Base-by-base conservation (phyloP, 2,888 invertebrate genomes). In the Ommatoiulus sabulosus region DNA sequence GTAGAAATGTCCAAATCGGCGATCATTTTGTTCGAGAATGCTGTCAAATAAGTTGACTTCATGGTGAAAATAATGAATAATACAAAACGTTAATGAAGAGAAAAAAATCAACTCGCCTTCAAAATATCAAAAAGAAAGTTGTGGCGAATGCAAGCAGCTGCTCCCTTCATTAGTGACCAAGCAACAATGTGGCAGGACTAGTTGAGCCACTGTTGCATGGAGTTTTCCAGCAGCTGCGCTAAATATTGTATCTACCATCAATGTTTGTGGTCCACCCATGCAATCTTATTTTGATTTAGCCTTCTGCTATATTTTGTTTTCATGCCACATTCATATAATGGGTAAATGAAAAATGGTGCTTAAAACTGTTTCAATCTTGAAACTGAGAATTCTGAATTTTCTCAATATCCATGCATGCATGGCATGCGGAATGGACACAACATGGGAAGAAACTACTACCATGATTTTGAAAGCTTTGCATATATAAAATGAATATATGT, bases 81-180 rank as follows among this genome's bases (percentile, higher is more conserved):
- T 80, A 80, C 35, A 35, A 3, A 72, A 80, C 35, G 80, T 80
- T 24, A 43, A 80, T 80, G 80, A 80, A 3, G 80, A 12, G 72
- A 24, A 43, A 80, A 80, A 80, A 80, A 80, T 80, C 80, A 43
- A 35, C 35, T 80, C 80, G 80, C 80, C 80, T 80, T 80, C 80
- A 80, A 80, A 80, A 80, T 80, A 80, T 80, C 80, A 80, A 80
- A 72, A 80, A 80, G 80, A 80, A 80, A 80, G 80, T 80, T 80
- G 80, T 80, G 80, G 80, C 35, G 35, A 80, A 80, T 35, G 80
- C 80, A 80, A 15, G 80, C 80, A 80, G 80, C 80, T 80, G 80
- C 80, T 80, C 80, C 57, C 80, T 80, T 80, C 80, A 80, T 80
- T 80, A 80, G 80, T 80, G 80, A 35, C 80, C 80, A 80, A 80